These are phyloP conservation scores for Cecidostiba fungosa DNA, from an alignment of 2,888 invertebrate species.

Conservation along the genomic window DNA sequence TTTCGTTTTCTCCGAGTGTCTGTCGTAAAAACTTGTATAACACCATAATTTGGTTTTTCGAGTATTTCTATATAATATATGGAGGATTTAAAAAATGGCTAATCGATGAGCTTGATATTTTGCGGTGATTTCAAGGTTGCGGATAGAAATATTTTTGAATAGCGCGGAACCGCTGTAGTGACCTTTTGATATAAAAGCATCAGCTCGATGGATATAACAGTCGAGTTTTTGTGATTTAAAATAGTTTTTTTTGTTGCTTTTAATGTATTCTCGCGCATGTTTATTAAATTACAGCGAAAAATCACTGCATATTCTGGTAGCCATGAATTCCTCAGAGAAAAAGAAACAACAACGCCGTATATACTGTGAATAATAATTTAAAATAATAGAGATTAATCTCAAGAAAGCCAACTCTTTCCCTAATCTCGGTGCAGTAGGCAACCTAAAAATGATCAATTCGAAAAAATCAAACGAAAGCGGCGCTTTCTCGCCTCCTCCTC, in stretches of 20 bases:
- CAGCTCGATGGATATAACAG: too few species aligned
- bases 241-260: background rate
- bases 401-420: background rate
- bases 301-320: too few species aligned
- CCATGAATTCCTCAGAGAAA: background rate
- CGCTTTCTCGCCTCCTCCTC: conserved; percentile 33
- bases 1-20: conserved; percentile 15
- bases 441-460: background rate
- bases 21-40: conserved; percentile 14
- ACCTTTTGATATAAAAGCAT: background rate
- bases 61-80: background rate
- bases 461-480: conserved; percentile 46
- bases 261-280: background rate
- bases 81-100: conserved; percentile 18
- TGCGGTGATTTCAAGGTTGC: conserved; percentile 25
- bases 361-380: background rate
- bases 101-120: conserved; percentile 33
- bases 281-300: too few species aligned
- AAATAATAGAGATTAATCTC: background rate
- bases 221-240: background rate
- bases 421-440: background rate
- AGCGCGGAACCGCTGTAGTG: background rate
- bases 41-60: background rate
- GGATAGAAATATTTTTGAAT: conserved; percentile 27
- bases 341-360: background rate